Percentiles rank a stretch among this genome's conserved stretches.
phyloP scores from a whole-genome alignment of 2,888 invertebrate genomes.

The Acronicta leporina region DNA sequence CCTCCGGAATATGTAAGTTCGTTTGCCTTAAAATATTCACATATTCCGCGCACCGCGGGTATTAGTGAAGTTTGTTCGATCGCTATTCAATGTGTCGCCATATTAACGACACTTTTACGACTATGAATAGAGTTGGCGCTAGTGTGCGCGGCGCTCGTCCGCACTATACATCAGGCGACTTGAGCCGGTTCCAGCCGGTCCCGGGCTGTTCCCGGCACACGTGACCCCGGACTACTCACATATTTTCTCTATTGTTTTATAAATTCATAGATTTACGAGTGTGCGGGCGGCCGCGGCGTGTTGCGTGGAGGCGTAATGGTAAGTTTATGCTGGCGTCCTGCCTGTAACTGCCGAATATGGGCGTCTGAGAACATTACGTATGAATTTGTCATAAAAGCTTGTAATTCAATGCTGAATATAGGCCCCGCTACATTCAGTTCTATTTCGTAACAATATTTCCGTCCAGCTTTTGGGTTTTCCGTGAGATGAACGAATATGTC shows the following conservation, averaged over 20 bases:
- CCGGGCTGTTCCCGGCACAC: slow-evolving; percentile 13
- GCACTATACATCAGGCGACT: slow-evolving; percentile 29
- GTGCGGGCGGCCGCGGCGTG: slow-evolving; percentile 15
- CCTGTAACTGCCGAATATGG: slow-evolving; percentile 18
- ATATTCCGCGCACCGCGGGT: slow-evolving; percentile 16
- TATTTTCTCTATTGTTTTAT: slow-evolving; percentile 36
- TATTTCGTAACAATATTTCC: no score
- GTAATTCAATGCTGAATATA: neutral
- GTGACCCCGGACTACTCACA: slow-evolving; percentile 33
- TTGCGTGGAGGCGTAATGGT: slow-evolving; percentile 22
- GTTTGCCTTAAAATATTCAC: slow-evolving; percentile 41
- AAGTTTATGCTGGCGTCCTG: slow-evolving; percentile 24
- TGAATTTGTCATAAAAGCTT: slow-evolving; percentile 20
- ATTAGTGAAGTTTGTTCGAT: slow-evolving; percentile 39
- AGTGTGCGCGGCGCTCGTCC: slow-evolving; percentile 11
- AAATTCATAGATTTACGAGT: slow-evolving; percentile 49
- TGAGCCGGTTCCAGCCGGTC: neutral
- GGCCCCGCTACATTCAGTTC: no score
- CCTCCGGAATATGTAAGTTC: slow-evolving; percentile 44
- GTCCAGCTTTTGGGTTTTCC: neutral
- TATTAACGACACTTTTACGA: slow-evolving; percentile 47
- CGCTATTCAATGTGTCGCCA: slow-evolving; percentile 30
- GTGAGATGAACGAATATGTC: no score
- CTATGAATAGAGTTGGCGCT: slow-evolving; percentile 28
- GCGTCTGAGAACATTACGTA: slow-evolving; percentile 33